Evolutionary conservation across 2,797 vertebrate species (phyloP).

Genomic region (Lepilemur septentrionalis): DNA sequence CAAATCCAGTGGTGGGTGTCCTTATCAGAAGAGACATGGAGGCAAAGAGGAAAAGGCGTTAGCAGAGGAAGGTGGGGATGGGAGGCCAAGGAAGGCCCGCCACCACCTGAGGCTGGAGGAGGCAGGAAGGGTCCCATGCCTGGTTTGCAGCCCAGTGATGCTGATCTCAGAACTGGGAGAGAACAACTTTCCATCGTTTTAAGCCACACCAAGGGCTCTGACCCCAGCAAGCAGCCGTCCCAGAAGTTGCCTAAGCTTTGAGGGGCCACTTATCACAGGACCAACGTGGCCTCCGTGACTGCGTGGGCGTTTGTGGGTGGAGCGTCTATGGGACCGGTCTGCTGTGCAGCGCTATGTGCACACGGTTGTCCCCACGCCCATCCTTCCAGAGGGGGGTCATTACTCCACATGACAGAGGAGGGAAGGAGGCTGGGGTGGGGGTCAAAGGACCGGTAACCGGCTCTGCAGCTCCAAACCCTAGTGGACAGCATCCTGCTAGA

Average conservation of each 20-base stretch:
- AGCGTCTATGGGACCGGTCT: not conserved
- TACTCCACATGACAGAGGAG: not conserved
- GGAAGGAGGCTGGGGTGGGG: not conserved
- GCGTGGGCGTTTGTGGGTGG: not conserved
- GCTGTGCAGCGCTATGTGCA: fast-evolving
- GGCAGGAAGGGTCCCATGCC: not conserved
- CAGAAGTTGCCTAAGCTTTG: not conserved
- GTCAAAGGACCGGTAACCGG: not conserved
- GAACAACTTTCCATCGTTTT: not conserved
- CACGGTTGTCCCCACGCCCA: fast-evolving
- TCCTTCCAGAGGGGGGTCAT: not conserved
- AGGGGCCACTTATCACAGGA: not conserved
- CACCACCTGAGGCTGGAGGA: not conserved
- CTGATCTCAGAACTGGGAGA: not conserved
- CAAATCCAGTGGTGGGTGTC: not conserved
- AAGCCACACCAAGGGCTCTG: not conserved
- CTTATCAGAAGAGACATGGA: not conserved
- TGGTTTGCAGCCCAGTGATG: not conserved
- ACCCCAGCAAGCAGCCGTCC: too few relatives aligned
- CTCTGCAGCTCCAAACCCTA: not conserved
- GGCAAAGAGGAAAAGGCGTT: not conserved
- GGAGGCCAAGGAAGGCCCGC: not conserved
- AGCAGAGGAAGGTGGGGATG: fast-evolving
- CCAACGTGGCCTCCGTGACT: not conserved
- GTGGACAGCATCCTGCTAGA: not conserved